Evolutionary conservation across 2,888 invertebrate species (phyloP).

Genomic region (Acronicta aceris): DNA sequence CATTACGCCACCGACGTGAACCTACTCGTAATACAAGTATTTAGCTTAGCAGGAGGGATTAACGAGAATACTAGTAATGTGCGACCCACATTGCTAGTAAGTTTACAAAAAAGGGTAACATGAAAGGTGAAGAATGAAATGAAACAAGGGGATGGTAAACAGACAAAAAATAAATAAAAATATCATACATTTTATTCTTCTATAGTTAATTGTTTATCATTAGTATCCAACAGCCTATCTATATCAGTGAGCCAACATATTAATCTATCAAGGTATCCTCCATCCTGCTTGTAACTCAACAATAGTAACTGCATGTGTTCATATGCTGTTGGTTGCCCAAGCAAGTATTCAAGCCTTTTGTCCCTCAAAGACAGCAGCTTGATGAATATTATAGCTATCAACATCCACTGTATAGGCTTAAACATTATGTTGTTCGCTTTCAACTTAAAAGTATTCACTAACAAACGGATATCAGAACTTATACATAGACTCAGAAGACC

Average conservation of each 20-base stretch:
- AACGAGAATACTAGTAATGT: too few species aligned
- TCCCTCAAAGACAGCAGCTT: constrained; percentile 88
- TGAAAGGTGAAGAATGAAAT: too few species aligned
- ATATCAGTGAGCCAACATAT: constrained; percentile 86
- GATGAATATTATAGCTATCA: constrained; percentile 92
- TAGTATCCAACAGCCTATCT: constrained; percentile 80
- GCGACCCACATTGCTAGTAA: too few species aligned
- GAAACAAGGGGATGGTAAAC: too few species aligned
- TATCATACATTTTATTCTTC: constrained; percentile 49
- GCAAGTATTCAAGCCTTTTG: constrained; percentile 68
- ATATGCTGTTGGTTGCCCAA: constrained; percentile 74
- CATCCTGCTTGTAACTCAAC: constrained; percentile 85
- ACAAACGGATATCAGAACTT: constrained; percentile 80
- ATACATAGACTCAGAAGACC: constrained; percentile 78
- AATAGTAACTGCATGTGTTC: constrained; percentile 83
- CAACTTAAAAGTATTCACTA: constrained; percentile 91
- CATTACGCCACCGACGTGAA: too few species aligned
- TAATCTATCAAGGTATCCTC: constrained; percentile 84
- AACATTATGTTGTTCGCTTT: constrained; percentile 92
- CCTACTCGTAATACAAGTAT: too few species aligned
- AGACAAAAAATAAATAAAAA: not conserved
- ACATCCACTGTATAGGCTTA: constrained; percentile 92
- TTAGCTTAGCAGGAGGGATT: too few species aligned
- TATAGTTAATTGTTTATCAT: constrained; percentile 78
- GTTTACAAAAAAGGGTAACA: too few species aligned